Evolutionary conservation across 1,140 invertebrate species (phyloP).

Genomic region (Asbolus verrucosus): DNA sequence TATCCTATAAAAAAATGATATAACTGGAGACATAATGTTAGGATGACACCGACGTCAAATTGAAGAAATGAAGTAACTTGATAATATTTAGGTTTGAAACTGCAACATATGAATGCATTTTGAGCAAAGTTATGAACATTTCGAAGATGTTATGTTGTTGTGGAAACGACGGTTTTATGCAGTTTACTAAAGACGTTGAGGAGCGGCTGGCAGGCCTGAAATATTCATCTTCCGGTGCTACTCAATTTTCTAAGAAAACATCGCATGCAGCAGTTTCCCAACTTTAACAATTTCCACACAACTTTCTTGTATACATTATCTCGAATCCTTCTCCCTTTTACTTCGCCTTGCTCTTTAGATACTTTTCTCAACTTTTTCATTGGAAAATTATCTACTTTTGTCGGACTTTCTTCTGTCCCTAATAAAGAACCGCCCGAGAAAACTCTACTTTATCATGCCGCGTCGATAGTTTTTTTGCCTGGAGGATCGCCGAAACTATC

Average conservation of each 20-base stretch:
- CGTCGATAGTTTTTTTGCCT: constrained; percentile 5
- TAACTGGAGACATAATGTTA: too few species aligned
- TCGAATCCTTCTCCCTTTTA: constrained; percentile 47
- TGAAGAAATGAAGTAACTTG: not conserved
- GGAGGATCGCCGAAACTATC: not conserved
- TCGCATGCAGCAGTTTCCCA: constrained; percentile 57
- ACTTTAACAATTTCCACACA: constrained; percentile 58
- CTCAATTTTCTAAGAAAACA: constrained; percentile 58
- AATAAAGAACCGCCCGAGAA: constrained; percentile 23
- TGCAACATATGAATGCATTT: constrained; percentile 3
- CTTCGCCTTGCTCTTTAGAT: constrained; percentile 46
- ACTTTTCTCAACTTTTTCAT: constrained; percentile 49
- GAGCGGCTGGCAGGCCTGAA: constrained; percentile 50
- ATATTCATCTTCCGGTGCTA: constrained; percentile 58
- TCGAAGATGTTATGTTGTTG: constrained; percentile 32
- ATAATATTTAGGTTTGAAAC: not conserved
- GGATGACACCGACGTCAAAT: too few species aligned
- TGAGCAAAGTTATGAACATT: constrained; percentile 22
- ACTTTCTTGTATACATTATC: constrained; percentile 58
- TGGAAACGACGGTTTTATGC: constrained; percentile 48
- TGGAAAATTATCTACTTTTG: constrained; percentile 52
- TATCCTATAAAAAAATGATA: too few species aligned
- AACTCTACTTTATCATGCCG: constrained; percentile 2
- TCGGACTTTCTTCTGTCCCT: constrained; percentile 46
- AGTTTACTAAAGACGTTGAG: constrained; percentile 50